phyloP scores from a whole-genome alignment of 1,140 invertebrate species.

The Pantala flavescens region DNA sequence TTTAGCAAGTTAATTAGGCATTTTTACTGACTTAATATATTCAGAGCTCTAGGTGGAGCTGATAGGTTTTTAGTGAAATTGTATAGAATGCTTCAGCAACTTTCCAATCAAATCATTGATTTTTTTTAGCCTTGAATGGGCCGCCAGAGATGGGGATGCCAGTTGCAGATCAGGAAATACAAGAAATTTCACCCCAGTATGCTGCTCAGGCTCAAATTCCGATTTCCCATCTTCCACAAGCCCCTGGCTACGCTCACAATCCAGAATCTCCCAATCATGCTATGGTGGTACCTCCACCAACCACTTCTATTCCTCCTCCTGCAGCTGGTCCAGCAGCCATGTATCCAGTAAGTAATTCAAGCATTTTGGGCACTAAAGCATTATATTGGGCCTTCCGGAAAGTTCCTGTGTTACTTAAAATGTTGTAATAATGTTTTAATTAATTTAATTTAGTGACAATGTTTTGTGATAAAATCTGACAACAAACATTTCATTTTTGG shows the following conservation, averaged over 20 bases:
- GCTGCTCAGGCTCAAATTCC: not conserved
- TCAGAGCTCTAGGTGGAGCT: too few species aligned
- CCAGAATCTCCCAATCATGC: not conserved
- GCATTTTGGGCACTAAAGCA: too few species aligned
- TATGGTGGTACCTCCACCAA: not conserved
- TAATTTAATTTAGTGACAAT: too few species aligned
- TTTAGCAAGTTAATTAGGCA: too few species aligned
- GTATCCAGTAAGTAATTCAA: not conserved
- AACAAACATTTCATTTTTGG: too few species aligned
- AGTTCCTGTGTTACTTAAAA: too few species aligned
- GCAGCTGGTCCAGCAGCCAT: not conserved
- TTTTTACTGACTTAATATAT: too few species aligned
- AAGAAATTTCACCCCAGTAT: not conserved
- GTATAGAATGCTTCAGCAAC: too few species aligned
- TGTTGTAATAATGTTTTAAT: too few species aligned
- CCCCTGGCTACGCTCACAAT: not conserved
- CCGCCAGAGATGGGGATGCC: not conserved
- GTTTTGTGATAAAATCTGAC: too few species aligned
- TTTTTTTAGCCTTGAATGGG: not conserved
- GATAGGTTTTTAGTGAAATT: too few species aligned
- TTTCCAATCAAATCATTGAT: not conserved
- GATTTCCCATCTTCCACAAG: not conserved
- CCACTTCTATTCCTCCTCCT: not conserved
- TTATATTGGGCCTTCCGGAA: too few species aligned
- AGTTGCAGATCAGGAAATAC: conserved; percentile 1